phyloP scores from a whole-genome alignment of 2,888 invertebrate species.

The Belgica antarctica region DNA sequence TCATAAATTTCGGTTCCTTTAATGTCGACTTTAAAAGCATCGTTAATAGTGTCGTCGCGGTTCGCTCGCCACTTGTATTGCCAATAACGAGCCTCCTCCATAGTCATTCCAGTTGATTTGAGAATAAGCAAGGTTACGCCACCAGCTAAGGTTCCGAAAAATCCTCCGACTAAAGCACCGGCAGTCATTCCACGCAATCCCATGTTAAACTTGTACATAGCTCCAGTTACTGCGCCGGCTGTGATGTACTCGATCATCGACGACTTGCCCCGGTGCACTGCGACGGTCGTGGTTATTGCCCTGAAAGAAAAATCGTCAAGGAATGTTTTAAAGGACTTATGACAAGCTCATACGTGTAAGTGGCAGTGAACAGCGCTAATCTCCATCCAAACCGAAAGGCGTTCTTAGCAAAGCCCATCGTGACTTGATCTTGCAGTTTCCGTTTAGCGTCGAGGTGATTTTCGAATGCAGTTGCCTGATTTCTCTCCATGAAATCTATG shows the following conservation, averaged over 20 bases:
- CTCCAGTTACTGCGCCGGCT: slow-evolving; percentile 62
- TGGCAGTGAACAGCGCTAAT: slow-evolving; percentile 64
- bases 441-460: slow-evolving; percentile 69
- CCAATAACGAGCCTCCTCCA: slow-evolving; percentile 65
- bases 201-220: slow-evolving; percentile 54
- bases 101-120: slow-evolving; percentile 60
- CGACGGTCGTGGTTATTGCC: slow-evolving; percentile 61
- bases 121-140: slow-evolving; percentile 58
- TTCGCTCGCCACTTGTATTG: slow-evolving; percentile 57
- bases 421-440: slow-evolving; percentile 69
- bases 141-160: slow-evolving; percentile 64
- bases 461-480: slow-evolving; percentile 69
- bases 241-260: slow-evolving; percentile 65
- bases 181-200: slow-evolving; percentile 68
- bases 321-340: slow-evolving; percentile 14
- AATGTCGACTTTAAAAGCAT: slow-evolving; percentile 44
- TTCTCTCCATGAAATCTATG: slow-evolving; percentile 67
- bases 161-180: slow-evolving; percentile 64
- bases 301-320: slow-evolving; percentile 55
- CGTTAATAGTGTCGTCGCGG: slow-evolving; percentile 52
- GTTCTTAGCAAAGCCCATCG: slow-evolving; percentile 68
- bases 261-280: slow-evolving; percentile 66
- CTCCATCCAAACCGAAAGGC: slow-evolving; percentile 69
- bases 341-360: slow-evolving; percentile 64
- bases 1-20: neutral